These are phyloP conservation scores for Coelopa frigida DNA, from an alignment of 1,140 invertebrate species.

Conservation along the genomic window DNA sequence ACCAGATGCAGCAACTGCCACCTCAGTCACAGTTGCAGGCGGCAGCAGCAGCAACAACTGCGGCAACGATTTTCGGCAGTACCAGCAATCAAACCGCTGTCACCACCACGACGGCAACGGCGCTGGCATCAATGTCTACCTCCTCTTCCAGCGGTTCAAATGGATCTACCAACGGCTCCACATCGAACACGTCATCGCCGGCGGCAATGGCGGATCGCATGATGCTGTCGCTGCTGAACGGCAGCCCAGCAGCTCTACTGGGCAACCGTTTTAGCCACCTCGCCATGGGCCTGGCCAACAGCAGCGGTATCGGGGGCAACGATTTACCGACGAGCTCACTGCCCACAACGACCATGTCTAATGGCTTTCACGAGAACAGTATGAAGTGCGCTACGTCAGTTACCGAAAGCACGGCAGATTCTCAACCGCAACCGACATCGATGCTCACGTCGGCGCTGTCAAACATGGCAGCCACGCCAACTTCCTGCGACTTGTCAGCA, in stretches of 20 bases:
- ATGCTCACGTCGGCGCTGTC: background rate
- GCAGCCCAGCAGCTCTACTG: conserved; percentile 24
- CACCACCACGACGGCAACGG: background rate
- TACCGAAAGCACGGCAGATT: too few species aligned
- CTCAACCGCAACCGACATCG: too few species aligned
- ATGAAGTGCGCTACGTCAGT: too few species aligned
- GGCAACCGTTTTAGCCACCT: conserved; percentile 38
- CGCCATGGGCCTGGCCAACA: conserved; percentile 26
- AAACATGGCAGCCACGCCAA: background rate
- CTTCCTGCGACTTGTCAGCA: background rate
- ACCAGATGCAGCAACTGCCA: background rate
- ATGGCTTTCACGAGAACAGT: too few species aligned
- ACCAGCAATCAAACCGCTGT: background rate
- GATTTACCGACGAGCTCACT: too few species aligned
- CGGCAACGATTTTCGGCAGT: too few species aligned
- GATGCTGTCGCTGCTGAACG: conserved; percentile 10
- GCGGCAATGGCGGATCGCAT: conserved; percentile 10
- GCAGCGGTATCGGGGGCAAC: conserved; percentile 1
- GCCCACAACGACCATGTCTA: too few species aligned
- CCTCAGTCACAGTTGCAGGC: background rate
- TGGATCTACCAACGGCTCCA: background rate
- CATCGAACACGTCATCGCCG: conserved; percentile 11
- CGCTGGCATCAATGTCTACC: conserved; percentile 1
- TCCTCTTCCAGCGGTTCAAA: conserved; percentile 1
- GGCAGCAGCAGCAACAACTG: conserved; percentile 2